Conservation (phyloP, 2,888 invertebrate genomes). For the Adineta ricciae region DNA sequence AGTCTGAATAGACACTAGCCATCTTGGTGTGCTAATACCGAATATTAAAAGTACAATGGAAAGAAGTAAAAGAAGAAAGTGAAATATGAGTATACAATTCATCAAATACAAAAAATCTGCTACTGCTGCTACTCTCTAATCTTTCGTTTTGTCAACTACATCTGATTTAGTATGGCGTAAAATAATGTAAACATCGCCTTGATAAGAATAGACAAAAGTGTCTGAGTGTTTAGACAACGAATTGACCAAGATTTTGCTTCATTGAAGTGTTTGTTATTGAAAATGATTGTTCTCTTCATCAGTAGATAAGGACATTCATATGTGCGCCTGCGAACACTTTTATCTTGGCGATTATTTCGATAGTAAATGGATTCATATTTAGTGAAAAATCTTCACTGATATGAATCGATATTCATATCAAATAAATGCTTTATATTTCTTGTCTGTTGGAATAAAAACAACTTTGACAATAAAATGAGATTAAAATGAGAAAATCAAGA, state of each 20-base stretch:
- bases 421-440: background rate
- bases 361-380: no score
- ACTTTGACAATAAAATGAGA: background rate
- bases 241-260: no score
- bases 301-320: no score
- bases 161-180: background rate
- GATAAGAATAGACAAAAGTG: background rate
- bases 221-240: no score
- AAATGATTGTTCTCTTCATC: no score
- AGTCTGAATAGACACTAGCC: background rate
- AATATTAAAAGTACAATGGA: background rate
- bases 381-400: no score
- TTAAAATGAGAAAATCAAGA: background rate
- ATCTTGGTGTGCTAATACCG: background rate
- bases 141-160: background rate
- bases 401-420: background rate
- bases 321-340: no score
- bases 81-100: background rate
- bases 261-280: no score
- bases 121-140: background rate
- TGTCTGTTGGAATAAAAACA: background rate
- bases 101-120: background rate
- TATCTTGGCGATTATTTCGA: no score
- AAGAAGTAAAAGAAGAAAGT: background rate
- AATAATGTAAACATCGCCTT: background rate